These are phyloP conservation scores for Cetoscarus ocellatus DNA, from an alignment of 2,797 vertebrate species.

Conservation along the genomic window DNA sequence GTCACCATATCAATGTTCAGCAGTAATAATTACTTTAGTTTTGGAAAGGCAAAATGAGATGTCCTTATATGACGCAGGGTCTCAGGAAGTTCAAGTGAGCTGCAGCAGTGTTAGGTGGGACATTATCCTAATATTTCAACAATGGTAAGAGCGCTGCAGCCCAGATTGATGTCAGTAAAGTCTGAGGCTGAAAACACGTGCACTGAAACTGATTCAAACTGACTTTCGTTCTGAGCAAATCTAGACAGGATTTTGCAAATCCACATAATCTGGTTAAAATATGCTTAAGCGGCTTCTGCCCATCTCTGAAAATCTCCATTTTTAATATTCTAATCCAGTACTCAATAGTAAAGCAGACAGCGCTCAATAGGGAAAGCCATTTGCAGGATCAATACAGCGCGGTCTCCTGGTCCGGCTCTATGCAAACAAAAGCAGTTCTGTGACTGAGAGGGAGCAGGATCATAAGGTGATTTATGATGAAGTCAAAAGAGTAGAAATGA, in stretches of 20 bases:
- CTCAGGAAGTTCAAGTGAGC: constrained; percentile 12
- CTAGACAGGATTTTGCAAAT: constrained; percentile 41
- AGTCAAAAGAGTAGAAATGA: constrained; percentile 20
- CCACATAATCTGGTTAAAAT: constrained; percentile 56
- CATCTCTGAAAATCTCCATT: constrained; percentile 44
- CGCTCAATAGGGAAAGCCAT: constrained; percentile 29
- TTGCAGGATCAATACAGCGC: constrained; percentile 52
- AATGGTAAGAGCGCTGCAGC: background rate
- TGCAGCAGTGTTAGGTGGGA: constrained; percentile 50
- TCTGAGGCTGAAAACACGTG: background rate
- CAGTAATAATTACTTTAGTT: too few species aligned
- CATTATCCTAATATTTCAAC: constrained; percentile 6
- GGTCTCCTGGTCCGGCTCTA: constrained; percentile 9
- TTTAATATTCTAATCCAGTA: constrained; percentile 42
- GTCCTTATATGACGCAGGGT: too few species aligned
- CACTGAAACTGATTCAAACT: background rate
- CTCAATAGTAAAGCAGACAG: constrained; percentile 15
- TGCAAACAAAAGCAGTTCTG: constrained; percentile 32
- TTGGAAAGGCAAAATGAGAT: too few species aligned
- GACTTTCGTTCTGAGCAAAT: constrained; percentile 17
- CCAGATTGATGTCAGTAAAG: background rate
- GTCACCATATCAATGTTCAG: too few species aligned
- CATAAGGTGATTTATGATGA: constrained; percentile 50
- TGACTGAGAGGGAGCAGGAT: constrained; percentile 13
- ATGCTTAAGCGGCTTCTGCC: constrained; percentile 41